Conservation (phyloP, 2,797 vertebrate genomes). For the Pseudochirops corinnae region DNA sequence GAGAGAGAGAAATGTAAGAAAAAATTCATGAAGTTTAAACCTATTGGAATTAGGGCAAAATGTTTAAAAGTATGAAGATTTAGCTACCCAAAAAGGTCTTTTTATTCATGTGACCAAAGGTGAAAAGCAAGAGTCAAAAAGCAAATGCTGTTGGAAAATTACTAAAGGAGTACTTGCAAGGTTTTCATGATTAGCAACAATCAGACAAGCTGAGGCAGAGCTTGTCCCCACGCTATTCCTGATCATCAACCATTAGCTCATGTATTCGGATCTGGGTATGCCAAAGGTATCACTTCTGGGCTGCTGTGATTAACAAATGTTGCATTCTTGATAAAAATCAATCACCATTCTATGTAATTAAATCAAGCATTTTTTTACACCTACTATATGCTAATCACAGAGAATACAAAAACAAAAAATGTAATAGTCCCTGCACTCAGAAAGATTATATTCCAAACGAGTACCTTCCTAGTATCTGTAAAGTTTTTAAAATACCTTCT, state of each 20-base stretch:
- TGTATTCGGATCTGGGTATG: neutral
- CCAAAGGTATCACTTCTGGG: neutral
- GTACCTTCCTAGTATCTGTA: neutral
- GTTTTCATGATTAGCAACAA: neutral
- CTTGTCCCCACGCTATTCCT: neutral
- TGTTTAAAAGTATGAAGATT: conserved; percentile 7
- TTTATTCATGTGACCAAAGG: neutral
- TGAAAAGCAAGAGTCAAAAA: neutral
- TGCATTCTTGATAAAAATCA: neutral
- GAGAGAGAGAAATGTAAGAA: neutral
- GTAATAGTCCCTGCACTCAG: neutral
- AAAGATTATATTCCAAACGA: neutral
- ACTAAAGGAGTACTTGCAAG: neutral
- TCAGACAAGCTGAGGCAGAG: neutral
- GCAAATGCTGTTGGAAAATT: neutral
- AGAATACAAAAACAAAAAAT: neutral
- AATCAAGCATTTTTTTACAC: neutral
- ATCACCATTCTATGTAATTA: neutral
- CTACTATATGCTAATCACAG: neutral
- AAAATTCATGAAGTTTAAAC: neutral
- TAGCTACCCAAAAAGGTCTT: neutral
- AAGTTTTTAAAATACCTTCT: neutral
- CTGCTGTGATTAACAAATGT: neutral
- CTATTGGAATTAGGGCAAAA: conserved; percentile 13
- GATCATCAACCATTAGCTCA: neutral